These are phyloP conservation scores for Cantharis flavilabris DNA, from an alignment of 2,888 invertebrate genomes.

Conservation along the genomic window DNA sequence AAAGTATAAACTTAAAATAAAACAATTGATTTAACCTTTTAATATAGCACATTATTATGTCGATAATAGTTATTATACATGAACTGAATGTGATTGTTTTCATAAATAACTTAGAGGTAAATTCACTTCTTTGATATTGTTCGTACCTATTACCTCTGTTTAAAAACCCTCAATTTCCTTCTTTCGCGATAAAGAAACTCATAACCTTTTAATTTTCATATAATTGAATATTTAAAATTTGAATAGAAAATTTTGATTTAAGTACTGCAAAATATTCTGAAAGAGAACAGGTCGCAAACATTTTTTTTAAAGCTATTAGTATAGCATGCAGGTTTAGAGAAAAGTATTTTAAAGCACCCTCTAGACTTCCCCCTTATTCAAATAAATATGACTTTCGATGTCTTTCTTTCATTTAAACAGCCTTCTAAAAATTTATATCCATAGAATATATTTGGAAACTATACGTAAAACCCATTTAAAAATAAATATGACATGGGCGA, in stretches of 20 bases:
- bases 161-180: neutral
- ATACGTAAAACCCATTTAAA: neutral
- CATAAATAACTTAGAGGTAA: neutral
- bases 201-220: neutral
- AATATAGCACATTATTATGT: neutral
- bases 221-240: neutral
- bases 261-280: neutral
- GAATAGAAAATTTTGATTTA: neutral
- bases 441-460: neutral
- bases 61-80: neutral
- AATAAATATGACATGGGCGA: neutral
- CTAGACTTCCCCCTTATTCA: neutral
- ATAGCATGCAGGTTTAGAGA: neutral
- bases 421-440: neutral
- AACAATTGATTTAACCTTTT: neutral
- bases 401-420: neutral
- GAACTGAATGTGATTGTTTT: too few relatives aligned
- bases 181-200: neutral
- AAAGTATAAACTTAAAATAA: neutral
- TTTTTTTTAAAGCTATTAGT: neutral
- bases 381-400: neutral
- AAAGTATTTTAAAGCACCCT: neutral
- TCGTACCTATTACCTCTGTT: neutral
- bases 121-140: neutral
- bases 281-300: neutral